phyloP scores from a whole-genome alignment of 2,113 vertebrate species.

The Pipra filicauda region DNA sequence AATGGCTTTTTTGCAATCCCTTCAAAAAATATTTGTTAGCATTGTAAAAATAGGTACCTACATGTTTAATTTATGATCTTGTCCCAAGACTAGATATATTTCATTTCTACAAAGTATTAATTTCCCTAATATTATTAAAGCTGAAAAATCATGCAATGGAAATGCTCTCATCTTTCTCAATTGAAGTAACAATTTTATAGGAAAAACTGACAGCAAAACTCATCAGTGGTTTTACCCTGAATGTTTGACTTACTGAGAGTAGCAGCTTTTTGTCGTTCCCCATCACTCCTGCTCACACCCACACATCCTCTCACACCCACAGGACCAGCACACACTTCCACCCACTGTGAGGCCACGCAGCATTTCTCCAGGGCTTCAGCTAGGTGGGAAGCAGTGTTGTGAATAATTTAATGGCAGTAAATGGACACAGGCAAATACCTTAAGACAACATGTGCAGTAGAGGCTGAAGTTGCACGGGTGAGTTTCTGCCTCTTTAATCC shows the following conservation, averaged over 20 bases:
- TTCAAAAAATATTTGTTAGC: constrained; percentile 80
- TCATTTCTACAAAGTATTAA: constrained; percentile 62
- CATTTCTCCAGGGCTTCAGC: no score
- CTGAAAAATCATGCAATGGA: constrained; percentile 71
- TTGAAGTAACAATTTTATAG: constrained; percentile 62
- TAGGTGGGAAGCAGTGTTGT: no score
- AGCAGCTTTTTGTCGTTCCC: no score
- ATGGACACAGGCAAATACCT: constrained; percentile 63
- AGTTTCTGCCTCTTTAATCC: constrained; percentile 73
- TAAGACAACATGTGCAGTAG: constrained; percentile 83
- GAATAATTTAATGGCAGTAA: no score
- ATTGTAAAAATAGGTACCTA: constrained; percentile 77
- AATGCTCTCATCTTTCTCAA: constrained; percentile 65
- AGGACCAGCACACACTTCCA: no score
- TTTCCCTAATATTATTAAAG: constrained; percentile 69
- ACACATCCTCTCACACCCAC: no score
- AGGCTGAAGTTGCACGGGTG: constrained; percentile 60
- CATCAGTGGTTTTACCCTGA: no score
- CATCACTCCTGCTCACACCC: no score
- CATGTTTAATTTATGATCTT: constrained; percentile 70
- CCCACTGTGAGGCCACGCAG: no score
- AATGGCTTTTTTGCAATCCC: constrained; percentile 75
- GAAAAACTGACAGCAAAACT: constrained; percentile 34
- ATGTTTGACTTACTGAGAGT: no score
- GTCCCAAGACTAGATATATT: constrained; percentile 70